Evolutionary conservation across 2,797 vertebrate species (phyloP).

Genomic region (Psittacula echo): DNA sequence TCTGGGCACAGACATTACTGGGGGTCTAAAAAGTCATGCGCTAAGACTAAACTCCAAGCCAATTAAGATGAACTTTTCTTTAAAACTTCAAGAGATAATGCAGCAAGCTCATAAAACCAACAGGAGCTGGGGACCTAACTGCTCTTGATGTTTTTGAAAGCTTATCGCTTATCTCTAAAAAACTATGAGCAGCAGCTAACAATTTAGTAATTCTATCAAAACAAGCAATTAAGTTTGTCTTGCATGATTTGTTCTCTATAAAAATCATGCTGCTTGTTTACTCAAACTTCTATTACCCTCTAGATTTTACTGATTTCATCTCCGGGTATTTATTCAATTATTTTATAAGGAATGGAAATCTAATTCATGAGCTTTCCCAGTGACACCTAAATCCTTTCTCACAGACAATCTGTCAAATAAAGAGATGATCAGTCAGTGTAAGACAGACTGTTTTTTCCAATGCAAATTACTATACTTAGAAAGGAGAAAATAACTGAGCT

Average conservation of each 20-base stretch:
- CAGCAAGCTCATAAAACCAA: constrained; percentile 48
- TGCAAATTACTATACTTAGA: neutral
- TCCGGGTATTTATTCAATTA: constrained; percentile 53
- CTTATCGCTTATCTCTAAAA: neutral
- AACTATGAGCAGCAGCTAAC: constrained; percentile 31
- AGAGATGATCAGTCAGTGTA: constrained; percentile 8
- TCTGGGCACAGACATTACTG: neutral
- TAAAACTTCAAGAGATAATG: constrained; percentile 53
- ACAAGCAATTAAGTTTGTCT: constrained; percentile 70
- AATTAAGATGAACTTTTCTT: constrained; percentile 61
- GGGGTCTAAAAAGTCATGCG: neutral
- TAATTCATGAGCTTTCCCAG: constrained; percentile 37
- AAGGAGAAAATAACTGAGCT: neutral
- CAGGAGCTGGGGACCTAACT: neutral
- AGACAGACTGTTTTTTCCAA: constrained; percentile 4
- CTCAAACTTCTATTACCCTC: constrained; percentile 59
- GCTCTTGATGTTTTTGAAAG: constrained; percentile 11
- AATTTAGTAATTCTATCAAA: constrained; percentile 71
- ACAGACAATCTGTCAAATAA: constrained; percentile 5
- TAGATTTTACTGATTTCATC: constrained; percentile 65
- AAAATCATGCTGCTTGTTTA: constrained; percentile 68
- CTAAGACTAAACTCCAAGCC: constrained; percentile 48
- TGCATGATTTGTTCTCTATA: constrained; percentile 69
- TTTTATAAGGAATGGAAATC: constrained; percentile 50
- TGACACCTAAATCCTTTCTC: constrained; percentile 42